A percentile compares a stretch with the other conserved stretches of the same genome.
These are phyloP conservation scores for Syrrhaptes paradoxus DNA, from an alignment of 2,113 vertebrate genomes.

Conservation along the genomic window DNA sequence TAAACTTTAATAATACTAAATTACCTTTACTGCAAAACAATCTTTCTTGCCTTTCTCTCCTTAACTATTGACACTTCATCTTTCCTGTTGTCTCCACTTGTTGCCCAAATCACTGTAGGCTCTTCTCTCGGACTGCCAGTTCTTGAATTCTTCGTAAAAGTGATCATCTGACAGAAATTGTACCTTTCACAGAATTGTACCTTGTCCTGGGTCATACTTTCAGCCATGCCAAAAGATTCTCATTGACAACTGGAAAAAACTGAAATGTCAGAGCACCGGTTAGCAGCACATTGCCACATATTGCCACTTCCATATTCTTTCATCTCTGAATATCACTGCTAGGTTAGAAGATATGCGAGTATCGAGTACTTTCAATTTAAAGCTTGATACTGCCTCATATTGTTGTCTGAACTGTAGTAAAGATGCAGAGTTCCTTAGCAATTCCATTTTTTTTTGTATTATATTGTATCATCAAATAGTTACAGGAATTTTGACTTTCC, in stretches of 20 bases:
- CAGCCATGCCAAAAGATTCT: neutral
- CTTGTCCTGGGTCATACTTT: neutral
- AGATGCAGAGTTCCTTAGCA: neutral
- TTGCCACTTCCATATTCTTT: neutral
- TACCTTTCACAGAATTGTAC: neutral
- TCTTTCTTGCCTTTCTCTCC: neutral
- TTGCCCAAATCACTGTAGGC: neutral
- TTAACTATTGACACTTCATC: neutral
- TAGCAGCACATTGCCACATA: fast-evolving
- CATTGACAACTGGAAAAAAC: neutral
- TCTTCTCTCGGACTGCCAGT: neutral
- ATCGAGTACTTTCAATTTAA: neutral
- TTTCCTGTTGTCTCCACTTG: neutral
- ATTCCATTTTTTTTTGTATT: neutral
- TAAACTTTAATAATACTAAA: neutral
- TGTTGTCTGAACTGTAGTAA: neutral
- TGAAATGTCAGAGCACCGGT: neutral
- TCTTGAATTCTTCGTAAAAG: neutral
- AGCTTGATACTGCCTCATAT: neutral
- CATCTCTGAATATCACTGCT: neutral
- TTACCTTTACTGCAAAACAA: neutral
- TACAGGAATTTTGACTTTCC: neutral
- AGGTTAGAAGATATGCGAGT: neutral
- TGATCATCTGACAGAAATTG: neutral
- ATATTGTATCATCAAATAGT: neutral